Percentiles rank a stretch among this genome's conserved stretches.
Evolutionary conservation across 2,797 vertebrate species (phyloP).

Genomic region (Centroberyx gerrardi): DNA sequence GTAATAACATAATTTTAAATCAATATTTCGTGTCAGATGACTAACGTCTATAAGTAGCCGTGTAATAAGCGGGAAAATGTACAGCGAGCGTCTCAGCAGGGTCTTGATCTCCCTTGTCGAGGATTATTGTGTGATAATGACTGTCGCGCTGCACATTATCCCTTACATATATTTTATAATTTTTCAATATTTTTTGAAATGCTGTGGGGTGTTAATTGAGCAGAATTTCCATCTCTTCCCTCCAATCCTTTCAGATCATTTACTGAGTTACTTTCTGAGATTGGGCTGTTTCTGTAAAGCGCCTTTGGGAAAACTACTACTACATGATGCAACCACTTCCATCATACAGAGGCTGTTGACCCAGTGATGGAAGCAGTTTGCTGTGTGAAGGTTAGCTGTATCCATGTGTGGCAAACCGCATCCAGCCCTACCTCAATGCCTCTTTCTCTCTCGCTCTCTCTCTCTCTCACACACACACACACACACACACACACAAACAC

Average conservation of each 20-base stretch:
- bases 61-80: neutral
- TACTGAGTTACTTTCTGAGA: neutral
- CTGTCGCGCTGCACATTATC: neutral
- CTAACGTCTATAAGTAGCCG: conserved; percentile 5
- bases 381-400: conserved; percentile 34
- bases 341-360: conserved; percentile 15
- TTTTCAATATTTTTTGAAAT: neutral
- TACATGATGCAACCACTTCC: conserved; percentile 15
- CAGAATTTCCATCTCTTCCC: neutral
- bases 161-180: neutral
- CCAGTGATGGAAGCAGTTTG: neutral
- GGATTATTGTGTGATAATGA: neutral
- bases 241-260: neutral
- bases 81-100: neutral
- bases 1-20: conserved; percentile 34
- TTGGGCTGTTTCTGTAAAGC: neutral
- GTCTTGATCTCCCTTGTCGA: neutral
- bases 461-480: conserved; percentile 33
- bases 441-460: neutral
- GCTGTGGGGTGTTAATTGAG: neutral
- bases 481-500: conserved; percentile 28
- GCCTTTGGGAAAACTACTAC: conserved; percentile 3
- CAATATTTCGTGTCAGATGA: conserved; percentile 31
- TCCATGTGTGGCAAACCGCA: conserved; percentile 23
- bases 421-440: conserved; percentile 1